A percentile compares a stretch with the other conserved stretches of the same genome.
Conservation (phyloP, 2,797 vertebrate species). For the Gobionotothen gibberifrons region DNA sequence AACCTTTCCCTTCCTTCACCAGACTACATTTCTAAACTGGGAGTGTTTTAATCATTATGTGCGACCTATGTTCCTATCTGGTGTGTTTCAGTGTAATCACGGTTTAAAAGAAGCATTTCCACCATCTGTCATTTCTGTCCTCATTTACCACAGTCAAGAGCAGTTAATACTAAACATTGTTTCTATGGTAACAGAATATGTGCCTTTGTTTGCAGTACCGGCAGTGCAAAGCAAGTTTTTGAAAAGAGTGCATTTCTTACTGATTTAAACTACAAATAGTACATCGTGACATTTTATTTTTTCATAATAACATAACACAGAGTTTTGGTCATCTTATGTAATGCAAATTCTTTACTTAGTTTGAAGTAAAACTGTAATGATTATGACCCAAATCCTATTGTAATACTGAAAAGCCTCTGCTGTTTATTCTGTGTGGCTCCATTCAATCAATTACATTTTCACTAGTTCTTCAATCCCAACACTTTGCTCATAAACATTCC, state of each 20-base stretch:
- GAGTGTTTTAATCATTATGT: not conserved
- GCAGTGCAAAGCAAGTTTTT: conserved; percentile 4
- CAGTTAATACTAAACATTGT: conserved; percentile 19
- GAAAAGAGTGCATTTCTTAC: not conserved
- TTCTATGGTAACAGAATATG: conserved; percentile 36
- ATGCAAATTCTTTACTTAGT: not conserved
- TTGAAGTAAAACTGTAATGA: not conserved
- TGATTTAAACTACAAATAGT: not conserved
- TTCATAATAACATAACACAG: not conserved
- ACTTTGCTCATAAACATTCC: not conserved
- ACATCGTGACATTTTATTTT: not conserved
- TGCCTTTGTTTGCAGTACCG: conserved; percentile 17
- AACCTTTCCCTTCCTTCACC: not conserved
- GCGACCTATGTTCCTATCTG: conserved; percentile 5
- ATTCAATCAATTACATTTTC: not conserved
- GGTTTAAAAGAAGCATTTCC: conserved; percentile 8
- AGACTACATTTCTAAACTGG: conserved; percentile 3
- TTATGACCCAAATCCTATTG: not conserved
- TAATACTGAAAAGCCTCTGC: not conserved
- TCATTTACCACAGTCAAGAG: conserved; percentile 13
- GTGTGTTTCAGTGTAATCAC: conserved; percentile 14
- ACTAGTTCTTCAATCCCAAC: not conserved
- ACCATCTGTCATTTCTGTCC: conserved; percentile 5
- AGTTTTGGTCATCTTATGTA: not conserved
- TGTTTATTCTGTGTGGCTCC: not conserved